Base-by-base conservation (phyloP, 92 coral and sea anemone species). In the Zoanthus gigantus region DNA sequence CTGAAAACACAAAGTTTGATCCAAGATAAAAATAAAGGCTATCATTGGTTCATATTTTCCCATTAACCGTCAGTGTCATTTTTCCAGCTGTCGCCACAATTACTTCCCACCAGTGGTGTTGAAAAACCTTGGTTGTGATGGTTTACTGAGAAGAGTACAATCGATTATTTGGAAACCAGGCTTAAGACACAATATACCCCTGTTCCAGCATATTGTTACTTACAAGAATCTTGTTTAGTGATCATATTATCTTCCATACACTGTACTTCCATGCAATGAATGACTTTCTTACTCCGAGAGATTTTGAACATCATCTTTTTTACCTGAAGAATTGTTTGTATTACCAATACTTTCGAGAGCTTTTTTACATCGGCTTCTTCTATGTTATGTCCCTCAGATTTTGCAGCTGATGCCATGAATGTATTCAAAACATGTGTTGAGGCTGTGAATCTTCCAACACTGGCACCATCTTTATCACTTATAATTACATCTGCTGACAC, bases 341-440 rank as follows among this genome's bases (percentile, higher is more conserved):
- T 71, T 71, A 71, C 74, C 74, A 85, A 53, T 75, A 85, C 60
- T 31, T 72, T 75, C 23, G 89, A 85, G 68, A 90, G 89, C 86
- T 90, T 90, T 57, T 60, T 90, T 60, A 74, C 67, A 78, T 90
- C 83, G 44, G 86, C 78, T 50, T 90, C 87, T 54, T 82, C 77
- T 17, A 83, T 89, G 52, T 86, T 90, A 46, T 90, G 84, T 63
- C 86, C 79, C 63, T 90, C 92, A 14, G 85, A 32, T 76, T 14
- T 83, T 67, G 84, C 60, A 34, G 84, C 76, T 45, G 85, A 89
- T 74, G 53, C 86, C 60, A 90, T 83, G 89, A 90, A 83, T 57
- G 72, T 69, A 61, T 56, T 85, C 56, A 84, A 88, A 44, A 48
- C 85, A 75, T 16, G 86, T 28, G 54, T 79, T 9, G 92, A 90